A percentile compares a stretch with the other conserved stretches of the same genome.
phyloP scores from a whole-genome alignment of 2,888 invertebrate genomes.

The Lypha dubia region DNA sequence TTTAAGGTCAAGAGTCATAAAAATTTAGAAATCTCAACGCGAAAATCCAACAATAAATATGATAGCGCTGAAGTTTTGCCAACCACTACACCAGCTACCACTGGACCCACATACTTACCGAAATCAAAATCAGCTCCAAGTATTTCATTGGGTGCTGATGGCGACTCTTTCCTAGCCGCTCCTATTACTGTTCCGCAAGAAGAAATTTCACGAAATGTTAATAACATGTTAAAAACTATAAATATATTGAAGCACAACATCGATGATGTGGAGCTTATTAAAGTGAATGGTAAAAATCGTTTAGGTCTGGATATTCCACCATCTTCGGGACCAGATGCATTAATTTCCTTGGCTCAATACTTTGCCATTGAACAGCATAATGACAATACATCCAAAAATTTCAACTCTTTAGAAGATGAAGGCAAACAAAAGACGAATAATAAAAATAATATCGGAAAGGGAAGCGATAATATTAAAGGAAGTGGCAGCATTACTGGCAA shows the following conservation, averaged over 20 bases:
- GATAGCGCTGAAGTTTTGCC: constrained; percentile 75
- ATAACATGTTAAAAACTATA: constrained; percentile 88
- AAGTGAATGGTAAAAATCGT: constrained; percentile 84
- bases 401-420: constrained; percentile 45
- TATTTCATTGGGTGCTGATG: constrained; percentile 72
- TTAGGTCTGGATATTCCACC: constrained; percentile 88
- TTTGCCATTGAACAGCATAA: constrained; percentile 86
- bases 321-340: constrained; percentile 90
- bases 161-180: constrained; percentile 77
- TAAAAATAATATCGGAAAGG: constrained; percentile 12
- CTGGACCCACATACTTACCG: constrained; percentile 77
- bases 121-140: constrained; percentile 71
- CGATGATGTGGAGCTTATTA: constrained; percentile 83
- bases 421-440: constrained; percentile 8
- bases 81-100: constrained; percentile 76
- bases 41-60: constrained; percentile 72
- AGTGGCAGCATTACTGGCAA: not conserved
- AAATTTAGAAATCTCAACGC: constrained; percentile 71
- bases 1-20: constrained; percentile 69
- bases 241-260: constrained; percentile 85
- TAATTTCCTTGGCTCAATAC: constrained; percentile 91
- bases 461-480: not conserved
- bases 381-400: constrained; percentile 24
- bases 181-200: constrained; percentile 75
- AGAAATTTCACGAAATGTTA: constrained; percentile 87